A percentile compares a stretch with the other conserved stretches of the same genome.
These are phyloP conservation scores for Ophion slaviceki DNA, from an alignment of 2,888 invertebrate species.

Conservation along the genomic window DNA sequence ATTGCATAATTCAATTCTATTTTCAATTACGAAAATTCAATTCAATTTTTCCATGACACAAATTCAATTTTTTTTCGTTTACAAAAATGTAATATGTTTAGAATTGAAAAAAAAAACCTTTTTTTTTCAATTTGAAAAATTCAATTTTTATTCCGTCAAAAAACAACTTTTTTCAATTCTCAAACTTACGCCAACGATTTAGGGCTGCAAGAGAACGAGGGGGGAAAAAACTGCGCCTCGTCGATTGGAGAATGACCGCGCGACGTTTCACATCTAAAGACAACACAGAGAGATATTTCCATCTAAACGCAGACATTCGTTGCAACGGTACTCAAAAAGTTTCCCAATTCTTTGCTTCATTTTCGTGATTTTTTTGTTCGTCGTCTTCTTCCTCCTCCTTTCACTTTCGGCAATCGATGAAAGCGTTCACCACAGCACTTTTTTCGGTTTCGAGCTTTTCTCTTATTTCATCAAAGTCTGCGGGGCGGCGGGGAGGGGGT, in stretches of 20 bases:
- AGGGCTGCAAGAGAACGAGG: constrained; percentile 15
- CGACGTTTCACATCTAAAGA: constrained; percentile 62
- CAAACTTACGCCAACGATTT: constrained; percentile 3
- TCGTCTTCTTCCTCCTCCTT: too few species aligned
- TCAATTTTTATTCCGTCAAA: neutral
- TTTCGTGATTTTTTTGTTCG: neutral
- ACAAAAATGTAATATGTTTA: too few species aligned
- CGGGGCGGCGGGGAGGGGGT: too few species aligned
- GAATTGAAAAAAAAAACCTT: too few species aligned
- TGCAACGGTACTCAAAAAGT: constrained; percentile 59
- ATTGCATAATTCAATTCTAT: too few species aligned
- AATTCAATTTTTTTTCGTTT: too few species aligned
- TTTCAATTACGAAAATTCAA: too few species aligned
- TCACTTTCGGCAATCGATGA: neutral
- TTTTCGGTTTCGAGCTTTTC: constrained; percentile 16
- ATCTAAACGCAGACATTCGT: constrained; percentile 62
- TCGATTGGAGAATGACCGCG: constrained; percentile 38
- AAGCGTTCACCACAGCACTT: constrained; percentile 23
- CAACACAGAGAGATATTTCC: constrained; percentile 58
- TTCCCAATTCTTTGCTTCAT: constrained; percentile 47
- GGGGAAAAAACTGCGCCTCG: neutral
- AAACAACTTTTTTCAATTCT: neutral
- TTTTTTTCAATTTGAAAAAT: too few species aligned
- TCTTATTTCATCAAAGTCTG: constrained; percentile 6
- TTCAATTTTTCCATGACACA: too few species aligned